Evolutionary conservation across 2,797 vertebrate genomes (phyloP).

Genomic region (Coranthus polyacanthus): DNA sequence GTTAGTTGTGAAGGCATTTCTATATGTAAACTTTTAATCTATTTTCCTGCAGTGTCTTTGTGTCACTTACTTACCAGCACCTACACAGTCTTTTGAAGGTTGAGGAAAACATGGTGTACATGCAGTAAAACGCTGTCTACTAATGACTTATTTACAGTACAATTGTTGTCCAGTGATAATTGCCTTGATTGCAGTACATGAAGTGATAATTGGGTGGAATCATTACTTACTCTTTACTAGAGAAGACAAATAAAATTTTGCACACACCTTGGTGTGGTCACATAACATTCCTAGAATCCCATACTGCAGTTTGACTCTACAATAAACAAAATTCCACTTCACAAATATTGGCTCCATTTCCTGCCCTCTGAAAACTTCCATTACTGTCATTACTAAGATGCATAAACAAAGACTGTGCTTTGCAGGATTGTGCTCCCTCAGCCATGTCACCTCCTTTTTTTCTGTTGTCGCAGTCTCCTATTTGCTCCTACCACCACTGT

Average conservation of each 20-base stretch:
- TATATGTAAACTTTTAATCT: background rate
- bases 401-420: constrained; percentile 64
- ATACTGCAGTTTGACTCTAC: constrained; percentile 27
- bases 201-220: background rate
- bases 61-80: background rate
- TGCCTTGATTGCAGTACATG: background rate
- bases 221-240: background rate
- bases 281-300: constrained; percentile 28
- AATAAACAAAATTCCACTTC: constrained; percentile 54
- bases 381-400: constrained; percentile 55
- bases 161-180: background rate
- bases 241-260: constrained; percentile 19
- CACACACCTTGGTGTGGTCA: constrained; percentile 26
- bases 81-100: background rate
- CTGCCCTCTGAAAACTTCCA: constrained; percentile 53
- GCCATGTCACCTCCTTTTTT: constrained; percentile 48
- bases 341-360: constrained; percentile 65
- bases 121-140: background rate
- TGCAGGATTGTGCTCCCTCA: constrained; percentile 53
- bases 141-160: background rate
- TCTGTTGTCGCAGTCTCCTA: constrained; percentile 51
- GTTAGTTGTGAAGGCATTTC: too few species aligned
- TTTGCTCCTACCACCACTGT: constrained; percentile 44
- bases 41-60: constrained; percentile 7
- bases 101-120: background rate